A percentile compares a stretch with the other conserved stretches of the same genome.
phyloP scores from a whole-genome alignment of 2,888 invertebrate genomes.

The Melanophora roralis region DNA sequence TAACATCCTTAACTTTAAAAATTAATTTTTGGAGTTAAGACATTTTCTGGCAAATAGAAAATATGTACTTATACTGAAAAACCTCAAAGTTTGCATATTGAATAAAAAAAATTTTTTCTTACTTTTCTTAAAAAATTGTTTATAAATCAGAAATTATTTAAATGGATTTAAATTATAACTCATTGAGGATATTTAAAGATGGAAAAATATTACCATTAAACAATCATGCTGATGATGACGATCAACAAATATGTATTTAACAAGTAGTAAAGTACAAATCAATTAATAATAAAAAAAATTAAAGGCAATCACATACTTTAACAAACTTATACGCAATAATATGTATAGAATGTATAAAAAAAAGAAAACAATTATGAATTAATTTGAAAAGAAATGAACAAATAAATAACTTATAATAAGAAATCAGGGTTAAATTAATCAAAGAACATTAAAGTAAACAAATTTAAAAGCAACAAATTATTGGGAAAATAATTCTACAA shows the following conservation, averaged over 20 bases:
- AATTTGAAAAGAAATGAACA: constrained; percentile 52
- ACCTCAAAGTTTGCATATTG: background rate
- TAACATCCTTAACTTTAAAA: too few relatives aligned
- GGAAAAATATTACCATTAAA: constrained; percentile 21
- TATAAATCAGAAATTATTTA: constrained; percentile 68
- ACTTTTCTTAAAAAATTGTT: constrained; percentile 40
- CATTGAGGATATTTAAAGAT: constrained; percentile 68
- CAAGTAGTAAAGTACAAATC: constrained; percentile 54
- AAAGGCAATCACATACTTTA: constrained; percentile 1
- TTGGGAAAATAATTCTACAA: background rate
- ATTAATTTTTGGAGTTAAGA: too few relatives aligned
- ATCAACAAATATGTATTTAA: constrained; percentile 52
- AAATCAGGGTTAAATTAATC: constrained; percentile 74
- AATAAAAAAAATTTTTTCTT: constrained; percentile 14
- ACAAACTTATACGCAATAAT: background rate
- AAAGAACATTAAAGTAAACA: constrained; percentile 60
- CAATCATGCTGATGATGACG: constrained; percentile 29
- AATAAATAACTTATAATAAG: constrained; percentile 50
- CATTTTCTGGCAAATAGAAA: too few relatives aligned
- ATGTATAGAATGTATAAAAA: background rate
- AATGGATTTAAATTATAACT: constrained; percentile 74
- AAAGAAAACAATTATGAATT: constrained; percentile 53
- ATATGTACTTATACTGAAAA: background rate
- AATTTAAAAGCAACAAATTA: constrained; percentile 6
- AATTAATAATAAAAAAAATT: constrained; percentile 50